Percentiles rank a stretch among this genome's conserved stretches.
Evolutionary conservation across 2,113 vertebrate genomes (phyloP).

Genomic region (Ptychochromis oligacanthus): DNA sequence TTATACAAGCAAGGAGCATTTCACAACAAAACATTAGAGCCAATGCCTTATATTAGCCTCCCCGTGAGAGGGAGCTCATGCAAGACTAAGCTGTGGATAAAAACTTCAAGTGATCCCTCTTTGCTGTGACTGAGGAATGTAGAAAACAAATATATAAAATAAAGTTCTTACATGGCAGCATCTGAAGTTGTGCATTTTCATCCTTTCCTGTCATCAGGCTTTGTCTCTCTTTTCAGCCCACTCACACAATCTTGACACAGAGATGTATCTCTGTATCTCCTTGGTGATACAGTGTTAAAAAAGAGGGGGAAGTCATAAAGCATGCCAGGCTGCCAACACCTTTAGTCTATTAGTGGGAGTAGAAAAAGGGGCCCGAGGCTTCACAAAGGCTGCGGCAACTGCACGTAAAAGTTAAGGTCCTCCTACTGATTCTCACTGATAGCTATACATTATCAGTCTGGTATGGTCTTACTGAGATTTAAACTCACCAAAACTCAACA

Average conservation of each 20-base stretch:
- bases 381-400: neutral
- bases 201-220: neutral
- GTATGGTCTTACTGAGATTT: neutral
- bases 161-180: neutral
- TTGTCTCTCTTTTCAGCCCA: conserved; percentile 13
- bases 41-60: too few relatives aligned
- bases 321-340: conserved; percentile 17
- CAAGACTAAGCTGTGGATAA: too few relatives aligned
- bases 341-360: conserved; percentile 23
- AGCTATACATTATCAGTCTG: neutral
- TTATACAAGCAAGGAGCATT: too few relatives aligned
- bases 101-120: too few relatives aligned
- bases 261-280: conserved; percentile 24
- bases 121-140: too few relatives aligned
- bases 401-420: neutral
- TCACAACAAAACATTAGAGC: too few relatives aligned
- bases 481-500: neutral
- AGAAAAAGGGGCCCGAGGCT: neutral
- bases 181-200: neutral
- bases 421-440: neutral
- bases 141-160: too few relatives aligned
- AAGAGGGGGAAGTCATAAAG: neutral
- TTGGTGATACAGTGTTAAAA: conserved; percentile 21
- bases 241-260: conserved; percentile 23
- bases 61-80: too few relatives aligned